Evolutionary conservation across 2,113 vertebrate species (phyloP), one percentile per base, ranked within the genome.

Genomic region (Machaerirhynchus nigripectus): DNA sequence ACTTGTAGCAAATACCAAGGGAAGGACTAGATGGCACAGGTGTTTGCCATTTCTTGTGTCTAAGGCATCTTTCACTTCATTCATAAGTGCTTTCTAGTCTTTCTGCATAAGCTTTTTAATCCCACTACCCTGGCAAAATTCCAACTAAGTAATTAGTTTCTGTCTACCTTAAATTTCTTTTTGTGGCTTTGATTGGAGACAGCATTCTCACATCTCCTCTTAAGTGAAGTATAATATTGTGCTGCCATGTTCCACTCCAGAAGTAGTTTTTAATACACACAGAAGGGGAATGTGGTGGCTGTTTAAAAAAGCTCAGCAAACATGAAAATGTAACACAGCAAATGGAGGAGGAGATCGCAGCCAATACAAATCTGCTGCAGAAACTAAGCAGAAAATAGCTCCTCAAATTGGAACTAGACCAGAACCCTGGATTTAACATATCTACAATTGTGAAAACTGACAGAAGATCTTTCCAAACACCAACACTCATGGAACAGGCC

Each of bases 301-400:
- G 90, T 93, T 96, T 92, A 60, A 94, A 89, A 96, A 73, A 92
- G 90, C 88, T 96, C 86, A 87, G 88, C 90, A 95, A 96, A 95
- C 90, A 96, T 73, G 84, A 96, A 93, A 92, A 92, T 87, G 78
- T 88, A 94, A 91, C 93, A 95, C 78, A 90, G 84, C 84, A 96
- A 95, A 87, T 79, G 88, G 92, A 96, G 90, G 90, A 96, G 92
- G 93, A 94, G 79, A 95, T 78, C 2, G 0, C 92, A 97, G 92
- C 90, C 93, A 96, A 95, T 94, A 96, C 92, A 97, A 96, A 96
- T 95, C 90, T 93, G 94, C 90, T 95, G 75, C 80, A 92, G 90
- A 93, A 95, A 87, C 90, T 78, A 75, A 94, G 90, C 80, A 89
- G 86, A 94, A 97, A 92, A 96, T 90, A 95, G 75, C 71, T 89